Percentiles rank a stretch among this genome's conserved stretches.
Conservation (phyloP, 2,888 invertebrate species). For the Yponomeuta sedellus region DNA sequence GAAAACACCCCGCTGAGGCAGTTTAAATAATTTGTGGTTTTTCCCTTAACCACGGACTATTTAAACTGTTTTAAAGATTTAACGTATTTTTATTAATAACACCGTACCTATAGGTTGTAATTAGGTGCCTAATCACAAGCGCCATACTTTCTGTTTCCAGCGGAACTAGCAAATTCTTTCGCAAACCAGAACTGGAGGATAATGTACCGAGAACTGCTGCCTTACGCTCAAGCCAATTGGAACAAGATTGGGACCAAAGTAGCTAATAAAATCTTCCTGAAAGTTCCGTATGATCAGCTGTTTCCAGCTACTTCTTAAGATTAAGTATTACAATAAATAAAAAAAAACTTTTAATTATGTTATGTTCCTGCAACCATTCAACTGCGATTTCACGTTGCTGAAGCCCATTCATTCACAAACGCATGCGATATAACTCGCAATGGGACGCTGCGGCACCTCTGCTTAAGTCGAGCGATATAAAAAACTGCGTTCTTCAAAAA, state of each 20-base stretch:
- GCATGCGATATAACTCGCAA: no score
- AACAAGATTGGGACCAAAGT: constrained; percentile 68
- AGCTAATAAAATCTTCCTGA: constrained; percentile 73
- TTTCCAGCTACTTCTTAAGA: constrained; percentile 29
- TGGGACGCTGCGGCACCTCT: no score
- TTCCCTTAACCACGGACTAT: no score
- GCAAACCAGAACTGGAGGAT: constrained; percentile 78
- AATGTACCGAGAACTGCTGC: constrained; percentile 74
- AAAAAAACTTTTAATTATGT: neutral
- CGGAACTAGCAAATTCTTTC: constrained; percentile 68
- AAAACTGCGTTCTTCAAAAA: no score
- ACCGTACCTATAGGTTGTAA: neutral
- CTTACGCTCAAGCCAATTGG: constrained; percentile 73
- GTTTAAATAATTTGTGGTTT: no score
- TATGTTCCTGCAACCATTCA: no score
- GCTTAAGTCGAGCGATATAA: no score
- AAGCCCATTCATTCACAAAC: no score
- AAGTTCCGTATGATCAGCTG: constrained; percentile 66
- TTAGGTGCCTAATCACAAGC: neutral
- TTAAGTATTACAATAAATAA: neutral
- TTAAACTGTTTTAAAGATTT: no score
- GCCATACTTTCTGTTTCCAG: constrained; percentile 51
- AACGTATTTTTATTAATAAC: neutral
- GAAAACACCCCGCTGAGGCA: no score
- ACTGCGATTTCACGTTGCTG: no score